Evolutionary conservation across 2,797 vertebrate genomes (phyloP), one percentile per base, ranked within the genome.

Genomic region (Microctenopoma lineatum): DNA sequence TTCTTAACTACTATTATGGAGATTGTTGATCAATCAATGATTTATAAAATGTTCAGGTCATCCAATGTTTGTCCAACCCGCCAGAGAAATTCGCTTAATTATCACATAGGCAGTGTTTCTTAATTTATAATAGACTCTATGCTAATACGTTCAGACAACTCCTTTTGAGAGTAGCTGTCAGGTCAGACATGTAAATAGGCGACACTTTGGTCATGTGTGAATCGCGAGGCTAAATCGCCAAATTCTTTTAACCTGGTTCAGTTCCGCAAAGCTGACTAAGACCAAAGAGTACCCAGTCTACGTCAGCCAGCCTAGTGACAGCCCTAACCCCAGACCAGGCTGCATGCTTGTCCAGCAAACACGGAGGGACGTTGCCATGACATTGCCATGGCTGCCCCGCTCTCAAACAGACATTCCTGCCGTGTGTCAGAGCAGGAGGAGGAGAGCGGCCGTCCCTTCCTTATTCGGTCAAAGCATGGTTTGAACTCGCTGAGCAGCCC

Each of bases 391-490:
- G 67, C 82, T 72, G 63, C 77, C 32, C 53, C 67, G 36, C 77
- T 68, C 75, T 76, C 77, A 72, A 79, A 78, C 25, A 36, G 84
- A 92, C 85, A 89, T 93, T 91, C 89, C 88, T 85, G 70, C 64
- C 66, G 73, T 59, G 79, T 75, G 82, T 75, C 72, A 26, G 70
- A 79, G 80, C 69, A 70, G 65, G 68, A 81, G 84, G 83, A 77
- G 80, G 77, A 85, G 73, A 59, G 80, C 77, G 69, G 66, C 18
- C 59, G 78, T 75, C 80, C 53, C 81, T 80, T 91, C 93, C 93
- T 92, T 94, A 92, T 94, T 93, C 88, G 93, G 93, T 92, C 91
- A 93, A 82, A 87, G 78, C 84, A 78, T 80, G 79, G 87, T 83
- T 87, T 81, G 86, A 91, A 91, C 74, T 73, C 55, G 67, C 83